Base-by-base conservation (phyloP, 1,140 invertebrate species). In the Octopus sinensis region DNA sequence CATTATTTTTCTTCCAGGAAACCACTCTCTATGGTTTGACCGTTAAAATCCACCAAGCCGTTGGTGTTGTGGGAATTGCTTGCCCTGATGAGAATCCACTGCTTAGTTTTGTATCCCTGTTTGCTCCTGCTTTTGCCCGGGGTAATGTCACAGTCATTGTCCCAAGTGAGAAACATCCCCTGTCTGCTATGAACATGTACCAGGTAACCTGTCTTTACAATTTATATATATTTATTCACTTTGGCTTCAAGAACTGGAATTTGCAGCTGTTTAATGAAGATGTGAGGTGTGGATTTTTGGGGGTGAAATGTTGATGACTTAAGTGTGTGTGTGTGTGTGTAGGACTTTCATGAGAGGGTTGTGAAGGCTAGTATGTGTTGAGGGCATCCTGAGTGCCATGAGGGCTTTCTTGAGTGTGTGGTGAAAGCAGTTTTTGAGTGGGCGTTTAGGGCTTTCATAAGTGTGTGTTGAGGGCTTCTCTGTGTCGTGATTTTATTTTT, bases 1-100 rank as follows among this genome's bases (percentile, higher is more conserved):
- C 73, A 75, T 76, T 53, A n/a, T 80, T 75, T 76, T 43, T 84
- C 79, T 85, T 83, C 4, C 82, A 91, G 90, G 92, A 92, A 82
- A 92, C 91, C 0, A 89, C 88, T n/a, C 82, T 91, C 17, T 91
- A 91, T 85, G 91, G 91, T 23, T 87, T 87, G 30, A 91, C 92
- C 53, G 85, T 91, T 23, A 88, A 91, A 83, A 82, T 90, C 7
- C 88, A 91, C 85, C 90, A 92, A 81, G 90, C 92, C 30, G 82
- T 92, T 12, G 92, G 92, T 62, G 90, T 92, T n/a, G 89, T 93
- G 76, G 92, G 90, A 12, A 91, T 92, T 79, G 89, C 90, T 43
- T 92, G 91, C 85, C 90, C 91, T n/a, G 89, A 92, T 81, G 80
- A 88, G 13, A 86, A 84, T 56, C 90, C 92, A 43, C 85, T 92